These are phyloP conservation scores for Tenthredo scrophulariae DNA, from an alignment of 2,888 invertebrate species.

Conservation along the genomic window DNA sequence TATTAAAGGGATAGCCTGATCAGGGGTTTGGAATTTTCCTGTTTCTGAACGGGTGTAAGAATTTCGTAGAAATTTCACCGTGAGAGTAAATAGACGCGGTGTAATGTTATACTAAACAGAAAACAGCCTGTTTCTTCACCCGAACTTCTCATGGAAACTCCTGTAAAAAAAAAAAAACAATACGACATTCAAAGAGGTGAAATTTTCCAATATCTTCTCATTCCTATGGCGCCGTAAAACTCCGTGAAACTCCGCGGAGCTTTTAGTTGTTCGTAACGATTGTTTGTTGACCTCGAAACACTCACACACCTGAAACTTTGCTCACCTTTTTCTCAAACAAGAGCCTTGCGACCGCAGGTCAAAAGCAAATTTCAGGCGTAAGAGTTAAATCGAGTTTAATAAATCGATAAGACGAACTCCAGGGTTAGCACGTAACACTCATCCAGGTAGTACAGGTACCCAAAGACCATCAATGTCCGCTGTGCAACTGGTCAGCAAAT, in stretches of 20 bases:
- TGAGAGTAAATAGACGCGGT: neutral
- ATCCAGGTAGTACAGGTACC: neutral
- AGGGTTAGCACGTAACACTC: neutral
- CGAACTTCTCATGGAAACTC: neutral
- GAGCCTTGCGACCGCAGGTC: constrained; percentile 72
- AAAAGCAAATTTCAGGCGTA: constrained; percentile 78
- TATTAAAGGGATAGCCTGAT: neutral
- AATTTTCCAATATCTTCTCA: neutral
- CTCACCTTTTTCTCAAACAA: constrained; percentile 73
- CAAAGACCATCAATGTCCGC: neutral
- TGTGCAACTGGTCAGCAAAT: neutral
- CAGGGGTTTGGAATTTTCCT: neutral
- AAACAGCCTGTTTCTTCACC: neutral
- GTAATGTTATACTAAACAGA: neutral
- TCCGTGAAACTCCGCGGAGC: neutral
- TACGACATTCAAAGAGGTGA: neutral
- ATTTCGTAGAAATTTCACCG: neutral
- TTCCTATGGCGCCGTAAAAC: too few species aligned
- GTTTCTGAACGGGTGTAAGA: neutral
- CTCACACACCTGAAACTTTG: constrained; percentile 78
- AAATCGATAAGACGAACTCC: neutral
- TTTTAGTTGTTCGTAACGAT: neutral
- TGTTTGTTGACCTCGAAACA: constrained; percentile 67
- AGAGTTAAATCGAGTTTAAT: constrained; percentile 70
- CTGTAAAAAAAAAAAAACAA: too few species aligned